Evolutionary conservation across 2,797 vertebrate species (phyloP).

Genomic region (Balearica regulorum): DNA sequence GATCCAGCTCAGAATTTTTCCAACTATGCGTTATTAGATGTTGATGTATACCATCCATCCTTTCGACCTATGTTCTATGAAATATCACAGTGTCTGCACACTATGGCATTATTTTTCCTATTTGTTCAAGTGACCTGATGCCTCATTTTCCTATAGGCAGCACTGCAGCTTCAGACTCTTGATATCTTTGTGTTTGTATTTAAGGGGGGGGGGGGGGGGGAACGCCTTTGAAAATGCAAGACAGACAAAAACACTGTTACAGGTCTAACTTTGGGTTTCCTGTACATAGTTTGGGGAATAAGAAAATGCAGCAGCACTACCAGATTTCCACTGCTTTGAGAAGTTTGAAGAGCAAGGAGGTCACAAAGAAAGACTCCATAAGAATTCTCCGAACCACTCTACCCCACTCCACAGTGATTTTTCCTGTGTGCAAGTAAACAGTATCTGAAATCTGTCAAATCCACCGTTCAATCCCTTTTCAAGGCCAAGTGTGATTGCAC

Average conservation of each 20-base stretch:
- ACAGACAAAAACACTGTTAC: not conserved
- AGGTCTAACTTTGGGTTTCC: not conserved
- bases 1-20: not conserved
- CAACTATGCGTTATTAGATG: not conserved
- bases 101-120: not conserved
- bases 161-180: not conserved
- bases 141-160: not conserved
- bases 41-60: not conserved
- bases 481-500: not conserved
- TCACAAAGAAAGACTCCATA: not conserved
- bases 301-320: not conserved
- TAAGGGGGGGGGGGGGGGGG: not conserved
- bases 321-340: not conserved
- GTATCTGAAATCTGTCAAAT: not conserved
- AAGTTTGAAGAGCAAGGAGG: not conserved
- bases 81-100: not conserved
- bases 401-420: not conserved
- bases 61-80: not conserved
- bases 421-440: not conserved
- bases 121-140: not conserved
- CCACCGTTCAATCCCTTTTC: not conserved
- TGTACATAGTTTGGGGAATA: not conserved
- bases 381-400: not conserved
- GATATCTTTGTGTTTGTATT: not conserved
- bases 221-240: not conserved